phyloP scores from a whole-genome alignment of 2,888 invertebrate genomes.

The Rotaria magnacalcarata region DNA sequence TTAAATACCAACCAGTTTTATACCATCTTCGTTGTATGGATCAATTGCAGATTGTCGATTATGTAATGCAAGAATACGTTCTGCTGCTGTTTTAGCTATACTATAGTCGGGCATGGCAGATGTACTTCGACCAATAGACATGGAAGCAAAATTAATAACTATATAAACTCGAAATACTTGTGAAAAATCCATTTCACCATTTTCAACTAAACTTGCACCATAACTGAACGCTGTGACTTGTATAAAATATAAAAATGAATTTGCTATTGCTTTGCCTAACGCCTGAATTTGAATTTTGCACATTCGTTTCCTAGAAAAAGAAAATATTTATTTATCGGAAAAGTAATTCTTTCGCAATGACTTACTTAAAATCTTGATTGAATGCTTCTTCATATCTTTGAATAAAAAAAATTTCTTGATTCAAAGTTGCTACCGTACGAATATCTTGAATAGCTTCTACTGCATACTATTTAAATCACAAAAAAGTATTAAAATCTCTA shows the following conservation, averaged over 20 bases:
- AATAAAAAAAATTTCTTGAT: constrained; percentile 52
- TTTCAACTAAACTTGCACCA: constrained; percentile 60
- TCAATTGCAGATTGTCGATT: constrained; percentile 53
- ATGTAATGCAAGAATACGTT: constrained; percentile 53
- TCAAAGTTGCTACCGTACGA: constrained; percentile 58
- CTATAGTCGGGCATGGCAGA: constrained; percentile 55
- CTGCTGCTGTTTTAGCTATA: constrained; percentile 54
- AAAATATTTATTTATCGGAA: background rate
- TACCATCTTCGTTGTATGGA: constrained; percentile 42
- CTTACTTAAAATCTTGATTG: background rate
- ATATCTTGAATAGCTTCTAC: constrained; percentile 58
- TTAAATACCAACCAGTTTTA: background rate
- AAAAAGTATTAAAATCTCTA: constrained; percentile 42
- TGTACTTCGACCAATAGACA: constrained; percentile 60
- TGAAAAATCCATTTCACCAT: constrained; percentile 52
- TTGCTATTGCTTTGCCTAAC: constrained; percentile 50
- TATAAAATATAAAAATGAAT: constrained; percentile 49
- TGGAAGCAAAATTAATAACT: constrained; percentile 61
- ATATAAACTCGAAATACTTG: constrained; percentile 46
- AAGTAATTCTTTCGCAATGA: background rate
- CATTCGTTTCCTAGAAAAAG: background rate
- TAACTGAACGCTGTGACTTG: constrained; percentile 61
- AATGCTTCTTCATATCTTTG: background rate
- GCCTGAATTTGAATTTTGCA: constrained; percentile 56
- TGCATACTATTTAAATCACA: background rate